phyloP scores from a whole-genome alignment of 2,888 invertebrate genomes.

The Epistrophe eligans region DNA sequence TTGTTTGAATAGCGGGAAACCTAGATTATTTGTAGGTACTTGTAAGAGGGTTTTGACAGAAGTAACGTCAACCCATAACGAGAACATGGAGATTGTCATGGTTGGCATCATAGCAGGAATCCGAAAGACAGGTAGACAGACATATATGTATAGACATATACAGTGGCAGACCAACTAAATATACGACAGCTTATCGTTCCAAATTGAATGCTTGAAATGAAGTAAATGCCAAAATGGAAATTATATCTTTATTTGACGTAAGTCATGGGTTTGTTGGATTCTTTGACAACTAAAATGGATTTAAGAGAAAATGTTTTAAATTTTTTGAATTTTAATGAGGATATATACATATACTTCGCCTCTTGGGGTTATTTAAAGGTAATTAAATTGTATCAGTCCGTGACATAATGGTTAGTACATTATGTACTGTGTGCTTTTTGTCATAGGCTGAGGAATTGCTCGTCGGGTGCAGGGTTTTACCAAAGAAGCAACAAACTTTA shows the following conservation, averaged over 20 bases:
- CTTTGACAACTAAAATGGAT: not conserved
- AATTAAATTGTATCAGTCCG: no score
- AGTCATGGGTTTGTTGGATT: not conserved
- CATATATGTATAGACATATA: not conserved
- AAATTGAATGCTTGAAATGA: not conserved
- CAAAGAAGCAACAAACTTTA: no score
- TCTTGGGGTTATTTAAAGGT: no score
- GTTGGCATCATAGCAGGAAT: not conserved
- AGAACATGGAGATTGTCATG: not conserved
- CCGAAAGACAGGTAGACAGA: not conserved
- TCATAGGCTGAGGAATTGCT: no score
- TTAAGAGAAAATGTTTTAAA: not conserved
- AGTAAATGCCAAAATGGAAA: not conserved
- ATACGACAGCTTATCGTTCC: no score
- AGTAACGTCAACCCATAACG: not conserved
- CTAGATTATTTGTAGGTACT: not conserved
- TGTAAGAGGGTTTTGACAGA: slow-evolving; percentile 1
- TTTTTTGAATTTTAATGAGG: not conserved
- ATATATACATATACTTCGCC: no score
- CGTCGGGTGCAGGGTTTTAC: no score
- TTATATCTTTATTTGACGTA: not conserved
- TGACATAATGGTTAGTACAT: no score
- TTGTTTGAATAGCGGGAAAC: not conserved
- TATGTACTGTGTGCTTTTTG: no score
- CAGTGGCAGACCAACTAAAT: not conserved